Conservation (phyloP, 2,888 invertebrate species). For the Sisyra nigra region DNA sequence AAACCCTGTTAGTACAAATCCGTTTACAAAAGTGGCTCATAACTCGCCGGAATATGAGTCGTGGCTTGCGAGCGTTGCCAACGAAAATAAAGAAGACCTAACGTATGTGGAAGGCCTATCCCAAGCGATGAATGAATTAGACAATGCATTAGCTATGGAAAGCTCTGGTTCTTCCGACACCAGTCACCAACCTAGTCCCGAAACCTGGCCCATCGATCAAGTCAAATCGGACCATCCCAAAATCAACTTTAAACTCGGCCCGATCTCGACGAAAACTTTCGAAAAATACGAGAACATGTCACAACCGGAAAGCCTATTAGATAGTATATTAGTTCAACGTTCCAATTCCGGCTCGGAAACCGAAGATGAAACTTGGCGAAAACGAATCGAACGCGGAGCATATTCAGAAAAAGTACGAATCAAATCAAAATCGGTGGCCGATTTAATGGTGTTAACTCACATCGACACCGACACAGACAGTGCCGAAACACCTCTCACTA, state of each 20-base stretch:
- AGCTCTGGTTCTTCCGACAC: slow-evolving; percentile 41
- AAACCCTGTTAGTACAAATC: slow-evolving; percentile 1
- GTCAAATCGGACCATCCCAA: slow-evolving; percentile 10
- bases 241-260: slow-evolving; percentile 26
- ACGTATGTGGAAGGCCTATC: slow-evolving; percentile 42
- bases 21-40: not conserved
- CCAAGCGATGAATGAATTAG: slow-evolving; percentile 45
- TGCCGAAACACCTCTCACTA: slow-evolving; percentile 28
- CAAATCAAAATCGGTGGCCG: slow-evolving; percentile 48
- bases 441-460: slow-evolving; percentile 48
- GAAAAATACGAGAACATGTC: slow-evolving; percentile 8
- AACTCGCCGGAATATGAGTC: slow-evolving; percentile 27
- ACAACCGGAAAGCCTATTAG: slow-evolving; percentile 19
- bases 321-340: slow-evolving; percentile 18
- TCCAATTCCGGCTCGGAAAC: slow-evolving; percentile 39
- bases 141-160: slow-evolving; percentile 43
- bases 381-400: slow-evolving; percentile 38
- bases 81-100: slow-evolving; percentile 39
- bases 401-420: slow-evolving; percentile 44
- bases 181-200: slow-evolving; percentile 38
- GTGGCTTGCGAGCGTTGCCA: slow-evolving; percentile 41
- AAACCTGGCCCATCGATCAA: slow-evolving; percentile 25
- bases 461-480: slow-evolving; percentile 40
- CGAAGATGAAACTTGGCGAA: slow-evolving; percentile 44
- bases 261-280: slow-evolving; percentile 11